Evolutionary conservation across 2,113 vertebrate genomes (phyloP), one percentile per base, ranked within the genome.

Genomic region (Lophotis ruficrista): DNA sequence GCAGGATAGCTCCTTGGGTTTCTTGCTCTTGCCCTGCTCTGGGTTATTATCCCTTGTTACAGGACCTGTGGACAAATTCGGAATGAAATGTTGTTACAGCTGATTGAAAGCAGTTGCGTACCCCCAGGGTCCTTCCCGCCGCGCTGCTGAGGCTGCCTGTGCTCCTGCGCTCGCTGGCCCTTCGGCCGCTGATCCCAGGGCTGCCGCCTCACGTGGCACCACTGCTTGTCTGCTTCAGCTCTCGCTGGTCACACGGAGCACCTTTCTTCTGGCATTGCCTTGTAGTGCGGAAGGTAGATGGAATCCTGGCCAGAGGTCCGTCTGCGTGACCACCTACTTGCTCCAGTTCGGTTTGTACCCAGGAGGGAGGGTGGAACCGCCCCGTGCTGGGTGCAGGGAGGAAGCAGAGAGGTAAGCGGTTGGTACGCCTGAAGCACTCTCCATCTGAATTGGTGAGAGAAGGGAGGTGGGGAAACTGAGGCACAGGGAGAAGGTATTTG

Each of bases 31-130:
- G 37, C 68, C 87, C 43, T 81, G 86, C 87, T 82, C 69, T 61
- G 81, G 83, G 70, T 89, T 92, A 27, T 96, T 95, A 28, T 10
- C 30, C 87, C 93, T 64, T 27, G 66, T 95, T 95, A 89, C 20
- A 70, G 76, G 47, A 6, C 25, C 37, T 22, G 56, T 60, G 73
- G 77, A 54, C 87, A 91, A 85, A 79, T 89, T 9, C 1, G 25
- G 58, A 35, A 11, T 58, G 91, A 92, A 83, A 30, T 19, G 64
- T 73, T 91, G 73, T 56, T 79, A 5, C 9, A n/a, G 79, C 28
- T 89, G 86, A 77, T 83, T 33, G 91, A 61, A 57, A 80, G 79
- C 45, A 3, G 37, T 80, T 9, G 2, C 31, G 61, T 62, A 7
- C 28, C 96, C 79, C 41, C n/a, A 7, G 86, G 91, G 57, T 51